These are phyloP conservation scores for Leucophora obtusa DNA, from an alignment of 2,888 invertebrate species.

Conservation along the genomic window DNA sequence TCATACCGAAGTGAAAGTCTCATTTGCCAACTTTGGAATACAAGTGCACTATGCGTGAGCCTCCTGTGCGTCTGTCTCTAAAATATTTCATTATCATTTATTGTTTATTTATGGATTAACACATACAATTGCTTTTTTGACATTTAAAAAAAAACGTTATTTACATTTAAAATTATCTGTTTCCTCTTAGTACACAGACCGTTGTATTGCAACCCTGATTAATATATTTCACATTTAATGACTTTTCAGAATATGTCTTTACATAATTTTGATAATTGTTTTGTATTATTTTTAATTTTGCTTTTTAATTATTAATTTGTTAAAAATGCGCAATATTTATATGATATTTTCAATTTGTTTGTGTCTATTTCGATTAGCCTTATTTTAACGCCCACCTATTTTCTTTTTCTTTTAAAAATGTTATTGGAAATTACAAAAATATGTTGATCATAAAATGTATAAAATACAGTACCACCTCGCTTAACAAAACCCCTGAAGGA, in stretches of 20 bases:
- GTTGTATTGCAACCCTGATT: conserved; percentile 30
- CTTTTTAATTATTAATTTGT: background rate
- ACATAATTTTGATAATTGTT: background rate
- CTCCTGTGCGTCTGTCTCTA: conserved; percentile 20
- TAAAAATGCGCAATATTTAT: conserved; percentile 38
- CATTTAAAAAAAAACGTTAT: background rate
- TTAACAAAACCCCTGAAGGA: background rate
- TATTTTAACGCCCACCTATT: conserved; percentile 33
- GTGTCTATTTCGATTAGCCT: conserved; percentile 14
- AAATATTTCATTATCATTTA: conserved; percentile 25
- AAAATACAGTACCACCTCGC: background rate
- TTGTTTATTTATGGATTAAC: background rate
- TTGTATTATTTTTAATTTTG: background rate
- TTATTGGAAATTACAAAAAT: conserved; percentile 1
- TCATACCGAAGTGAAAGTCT: too few species aligned
- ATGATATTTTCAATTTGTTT: conserved; percentile 18
- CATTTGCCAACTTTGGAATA: too few species aligned
- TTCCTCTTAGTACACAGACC: background rate
- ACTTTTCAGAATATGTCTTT: background rate
- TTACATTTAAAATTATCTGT: conserved; percentile 9
- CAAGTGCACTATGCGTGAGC: background rate
- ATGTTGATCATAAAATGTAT: background rate
- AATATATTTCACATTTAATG: conserved; percentile 21
- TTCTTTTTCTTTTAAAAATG: background rate
- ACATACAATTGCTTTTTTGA: background rate